These are phyloP conservation scores for Myxocyprinus asiaticus DNA, from an alignment of 2,113 vertebrate genomes.

Conservation along the genomic window DNA sequence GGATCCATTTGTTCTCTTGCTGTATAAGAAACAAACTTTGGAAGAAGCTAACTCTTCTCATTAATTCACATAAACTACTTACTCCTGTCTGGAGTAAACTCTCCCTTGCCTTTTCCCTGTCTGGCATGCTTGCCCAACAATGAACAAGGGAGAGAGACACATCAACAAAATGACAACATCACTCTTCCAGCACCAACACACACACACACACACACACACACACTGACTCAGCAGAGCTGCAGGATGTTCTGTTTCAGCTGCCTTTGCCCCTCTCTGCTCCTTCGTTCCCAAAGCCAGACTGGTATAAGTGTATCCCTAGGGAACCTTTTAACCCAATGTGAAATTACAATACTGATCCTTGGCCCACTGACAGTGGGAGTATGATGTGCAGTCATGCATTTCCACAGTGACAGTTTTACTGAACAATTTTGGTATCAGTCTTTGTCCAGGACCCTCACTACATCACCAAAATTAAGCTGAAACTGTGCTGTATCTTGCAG, in stretches of 20 bases:
- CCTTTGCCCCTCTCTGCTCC: not conserved
- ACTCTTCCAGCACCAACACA: not conserved
- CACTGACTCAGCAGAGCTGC: constrained; percentile 25
- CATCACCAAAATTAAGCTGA: not conserved
- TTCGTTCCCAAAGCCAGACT: constrained; percentile 29
- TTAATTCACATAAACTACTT: constrained; percentile 36
- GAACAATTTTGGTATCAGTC: not conserved
- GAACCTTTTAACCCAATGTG: constrained; percentile 19
- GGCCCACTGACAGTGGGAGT: not conserved
- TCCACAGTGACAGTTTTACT: not conserved
- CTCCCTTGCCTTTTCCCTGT: not conserved
- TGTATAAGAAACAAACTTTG: constrained; percentile 16
- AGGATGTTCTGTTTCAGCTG: constrained; percentile 59
- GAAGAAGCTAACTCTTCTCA: constrained; percentile 25
- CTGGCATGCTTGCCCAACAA: not conserved
- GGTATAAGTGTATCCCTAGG: constrained; percentile 20
- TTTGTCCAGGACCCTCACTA: not conserved
- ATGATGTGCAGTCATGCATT: not conserved
- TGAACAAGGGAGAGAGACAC: constrained; percentile 19
- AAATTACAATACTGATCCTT: constrained; percentile 14
- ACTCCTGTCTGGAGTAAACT: constrained; percentile 32
- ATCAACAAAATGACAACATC: constrained; percentile 37
- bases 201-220: constrained; percentile 32
- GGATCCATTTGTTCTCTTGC: constrained; percentile 8
- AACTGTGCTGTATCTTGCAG: not conserved